Conservation (phyloP, 1,140 invertebrate genomes). For the Adelges cooleyi region DNA sequence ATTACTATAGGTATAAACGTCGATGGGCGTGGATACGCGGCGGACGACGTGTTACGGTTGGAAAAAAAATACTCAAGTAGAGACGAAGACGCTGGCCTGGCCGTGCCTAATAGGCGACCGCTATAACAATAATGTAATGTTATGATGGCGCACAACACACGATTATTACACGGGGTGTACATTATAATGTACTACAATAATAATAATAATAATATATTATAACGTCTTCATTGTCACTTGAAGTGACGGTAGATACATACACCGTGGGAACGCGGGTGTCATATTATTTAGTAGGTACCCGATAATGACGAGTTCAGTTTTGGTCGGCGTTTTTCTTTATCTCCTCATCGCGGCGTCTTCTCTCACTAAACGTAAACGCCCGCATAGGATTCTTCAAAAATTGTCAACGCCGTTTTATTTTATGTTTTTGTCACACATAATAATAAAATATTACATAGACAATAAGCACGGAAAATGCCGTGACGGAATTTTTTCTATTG, state of each 20-base stretch:
- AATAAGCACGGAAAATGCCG: background rate
- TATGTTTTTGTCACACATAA: background rate
- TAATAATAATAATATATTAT: background rate
- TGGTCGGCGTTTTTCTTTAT: background rate
- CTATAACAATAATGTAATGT: too few species aligned
- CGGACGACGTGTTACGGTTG: too few species aligned
- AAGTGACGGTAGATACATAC: too few species aligned
- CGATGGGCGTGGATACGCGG: too few species aligned
- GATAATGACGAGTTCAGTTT: too few species aligned
- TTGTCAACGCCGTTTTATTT: too few species aligned
- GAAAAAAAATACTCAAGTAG: too few species aligned
- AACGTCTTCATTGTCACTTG: too few species aligned
- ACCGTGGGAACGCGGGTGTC: too few species aligned
- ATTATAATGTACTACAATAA: background rate
- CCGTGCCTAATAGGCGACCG: constrained; percentile 3
- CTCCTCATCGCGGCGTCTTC: background rate
- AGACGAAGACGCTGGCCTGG: background rate
- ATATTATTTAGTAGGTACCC: too few species aligned
- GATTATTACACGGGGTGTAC: constrained; percentile 23
- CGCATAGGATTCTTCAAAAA: background rate
- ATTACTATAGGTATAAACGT: too few species aligned
- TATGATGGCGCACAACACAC: background rate
- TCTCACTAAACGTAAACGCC: background rate
- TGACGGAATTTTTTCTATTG: background rate
- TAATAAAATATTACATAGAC: background rate